Conservation (phyloP, 2,113 vertebrate genomes). For the Stercorarius parasiticus region DNA sequence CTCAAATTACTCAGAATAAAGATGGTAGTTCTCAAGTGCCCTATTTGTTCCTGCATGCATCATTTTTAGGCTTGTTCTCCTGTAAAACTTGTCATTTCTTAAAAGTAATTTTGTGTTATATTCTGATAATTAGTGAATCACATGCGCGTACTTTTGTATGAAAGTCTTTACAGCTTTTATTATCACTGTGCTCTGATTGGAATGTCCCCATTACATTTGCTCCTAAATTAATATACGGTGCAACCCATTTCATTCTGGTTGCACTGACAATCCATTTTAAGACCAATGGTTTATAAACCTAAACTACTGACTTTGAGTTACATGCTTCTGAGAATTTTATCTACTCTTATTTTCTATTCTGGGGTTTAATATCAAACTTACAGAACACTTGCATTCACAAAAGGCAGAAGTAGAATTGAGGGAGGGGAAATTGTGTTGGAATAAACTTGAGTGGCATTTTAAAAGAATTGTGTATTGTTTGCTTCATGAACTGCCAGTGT, state of each 20-base stretch:
- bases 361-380: neutral
- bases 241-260: neutral
- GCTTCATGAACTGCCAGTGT: neutral
- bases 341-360: neutral
- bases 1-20: constrained; percentile 50
- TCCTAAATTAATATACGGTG: neutral
- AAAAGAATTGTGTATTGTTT: neutral
- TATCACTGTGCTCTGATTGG: neutral
- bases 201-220: neutral
- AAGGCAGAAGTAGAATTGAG: neutral
- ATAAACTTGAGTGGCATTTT: neutral
- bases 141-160: neutral
- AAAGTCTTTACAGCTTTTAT: neutral
- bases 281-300: neutral
- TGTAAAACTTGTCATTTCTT: neutral
- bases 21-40: neutral
- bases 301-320: neutral
- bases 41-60: neutral
- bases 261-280: neutral
- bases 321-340: neutral
- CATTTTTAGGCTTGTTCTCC: neutral
- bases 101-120: neutral
- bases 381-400: neutral
- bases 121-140: neutral
- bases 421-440: neutral